Conservation (phyloP, 1,140 invertebrate genomes). For the Drosophila burlai region DNA sequence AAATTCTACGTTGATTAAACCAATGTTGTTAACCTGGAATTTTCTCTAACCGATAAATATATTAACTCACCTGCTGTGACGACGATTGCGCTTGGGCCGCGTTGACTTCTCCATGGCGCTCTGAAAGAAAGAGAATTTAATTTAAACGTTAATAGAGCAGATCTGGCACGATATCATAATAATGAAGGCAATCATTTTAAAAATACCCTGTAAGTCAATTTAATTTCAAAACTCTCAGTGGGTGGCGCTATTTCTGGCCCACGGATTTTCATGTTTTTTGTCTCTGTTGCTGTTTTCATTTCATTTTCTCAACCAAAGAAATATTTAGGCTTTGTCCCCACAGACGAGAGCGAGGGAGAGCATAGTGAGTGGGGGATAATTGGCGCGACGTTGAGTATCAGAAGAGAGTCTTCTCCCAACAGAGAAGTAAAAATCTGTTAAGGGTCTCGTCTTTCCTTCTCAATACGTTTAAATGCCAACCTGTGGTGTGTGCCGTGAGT, state of each 20-base stretch:
- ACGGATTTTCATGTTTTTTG: constrained; percentile 77
- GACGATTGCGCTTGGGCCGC: constrained; percentile 87
- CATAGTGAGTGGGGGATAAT: constrained; percentile 18
- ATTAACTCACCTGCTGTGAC: constrained; percentile 85
- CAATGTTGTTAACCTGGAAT: no score
- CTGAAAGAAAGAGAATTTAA: constrained; percentile 2
- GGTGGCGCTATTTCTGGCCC: constrained; percentile 77
- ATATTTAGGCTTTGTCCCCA: constrained; percentile 51
- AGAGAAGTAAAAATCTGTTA: constrained; percentile 18
- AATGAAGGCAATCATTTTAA: constrained; percentile 52
- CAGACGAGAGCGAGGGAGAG: neutral
- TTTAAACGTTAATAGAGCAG: neutral
- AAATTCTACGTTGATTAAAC: no score
- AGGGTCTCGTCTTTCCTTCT: constrained; percentile 32
- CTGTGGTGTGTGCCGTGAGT: constrained; percentile 1
- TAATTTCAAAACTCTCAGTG: constrained; percentile 72
- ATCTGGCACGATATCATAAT: constrained; percentile 37
- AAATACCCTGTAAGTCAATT: constrained; percentile 69
- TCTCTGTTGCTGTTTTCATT: constrained; percentile 61
- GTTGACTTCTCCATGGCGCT: constrained; percentile 64
- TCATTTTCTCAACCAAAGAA: constrained; percentile 55
- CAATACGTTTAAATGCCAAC: constrained; percentile 25
- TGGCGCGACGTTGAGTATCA: constrained; percentile 33
- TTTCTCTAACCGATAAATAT: neutral
- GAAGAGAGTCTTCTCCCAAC: constrained; percentile 10